Conservation (phyloP, 2,888 invertebrate genomes). For the Fissipunctia ypsillon region DNA sequence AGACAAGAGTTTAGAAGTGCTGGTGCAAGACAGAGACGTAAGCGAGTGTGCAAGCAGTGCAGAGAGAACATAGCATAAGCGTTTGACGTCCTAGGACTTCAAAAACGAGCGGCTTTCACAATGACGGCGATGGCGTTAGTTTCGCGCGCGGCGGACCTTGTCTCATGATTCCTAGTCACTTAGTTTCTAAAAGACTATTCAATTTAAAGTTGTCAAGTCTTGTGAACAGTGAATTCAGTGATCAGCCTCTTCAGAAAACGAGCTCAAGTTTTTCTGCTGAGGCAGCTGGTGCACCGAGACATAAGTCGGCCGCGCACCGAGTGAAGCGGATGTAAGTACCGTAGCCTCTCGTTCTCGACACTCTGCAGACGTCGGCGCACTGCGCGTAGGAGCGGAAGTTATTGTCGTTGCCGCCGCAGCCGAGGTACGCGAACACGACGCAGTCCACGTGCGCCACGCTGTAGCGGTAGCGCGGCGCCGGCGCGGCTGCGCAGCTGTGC, state of each 20-base stretch:
- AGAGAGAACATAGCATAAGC: conserved; percentile 30
- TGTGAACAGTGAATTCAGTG: neutral
- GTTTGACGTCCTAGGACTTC: conserved; percentile 17
- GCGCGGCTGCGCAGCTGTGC: conserved; percentile 67
- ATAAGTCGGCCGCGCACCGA: conserved; percentile 21
- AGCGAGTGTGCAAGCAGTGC: conserved; percentile 61
- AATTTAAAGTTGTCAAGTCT: neutral
- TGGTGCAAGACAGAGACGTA: conserved; percentile 63
- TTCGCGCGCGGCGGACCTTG: conserved; percentile 10
- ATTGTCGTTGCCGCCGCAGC: conserved; percentile 97
- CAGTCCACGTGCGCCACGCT: conserved; percentile 93
- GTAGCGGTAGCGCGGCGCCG: conserved; percentile 93
- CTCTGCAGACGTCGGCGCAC: conserved; percentile 88
- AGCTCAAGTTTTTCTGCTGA: neutral
- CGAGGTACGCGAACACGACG: conserved; percentile 94
- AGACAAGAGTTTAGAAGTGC: conserved; percentile 23
- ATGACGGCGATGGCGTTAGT: conserved; percentile 42
- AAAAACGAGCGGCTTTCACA: conserved; percentile 33
- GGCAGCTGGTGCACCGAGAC: neutral
- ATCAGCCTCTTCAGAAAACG: neutral
- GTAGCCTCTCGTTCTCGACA: conserved; percentile 42
- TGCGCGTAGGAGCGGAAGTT: conserved; percentile 94
- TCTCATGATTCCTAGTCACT: neutral
- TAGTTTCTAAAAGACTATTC: neutral
- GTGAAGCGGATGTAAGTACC: conserved; percentile 67